Evolutionary conservation across 2,113 vertebrate genomes (phyloP).

Genomic region (Edolisoma coerulescens): DNA sequence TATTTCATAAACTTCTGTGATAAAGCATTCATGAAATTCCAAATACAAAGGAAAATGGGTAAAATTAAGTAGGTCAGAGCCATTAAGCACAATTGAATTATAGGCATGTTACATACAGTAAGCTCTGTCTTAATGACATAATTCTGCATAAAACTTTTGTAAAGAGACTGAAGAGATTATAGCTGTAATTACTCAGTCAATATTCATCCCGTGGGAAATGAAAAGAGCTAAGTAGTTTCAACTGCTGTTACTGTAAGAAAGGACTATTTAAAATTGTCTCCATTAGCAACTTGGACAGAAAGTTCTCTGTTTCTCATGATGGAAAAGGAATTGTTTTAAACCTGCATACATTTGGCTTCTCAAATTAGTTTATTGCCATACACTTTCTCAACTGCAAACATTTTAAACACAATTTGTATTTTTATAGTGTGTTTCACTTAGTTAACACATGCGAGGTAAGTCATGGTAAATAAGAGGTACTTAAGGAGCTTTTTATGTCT

Average conservation of each 20-base stretch:
- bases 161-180: not conserved
- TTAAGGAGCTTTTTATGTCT: not conserved
- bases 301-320: not conserved
- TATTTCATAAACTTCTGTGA: not conserved
- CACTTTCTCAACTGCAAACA: not conserved
- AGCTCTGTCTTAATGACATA: not conserved
- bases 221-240: not conserved
- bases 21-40: not conserved
- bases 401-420: not conserved
- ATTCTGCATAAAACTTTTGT: not conserved
- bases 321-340: not conserved
- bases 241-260: not conserved
- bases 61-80: not conserved
- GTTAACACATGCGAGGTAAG: not conserved
- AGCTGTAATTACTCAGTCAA: conserved; percentile 2
- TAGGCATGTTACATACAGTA: not conserved
- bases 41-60: not conserved
- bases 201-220: not conserved
- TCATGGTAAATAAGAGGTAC: not conserved
- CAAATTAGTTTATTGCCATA: not conserved
- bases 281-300: not conserved
- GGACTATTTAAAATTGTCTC: not conserved
- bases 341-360: not conserved
- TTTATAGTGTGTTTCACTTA: not conserved
- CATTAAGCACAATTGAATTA: not conserved